Evolutionary conservation across 2,888 invertebrate genomes (phyloP), one percentile per base, ranked within the genome.

Genomic region (Pristionchus mayeri): DNA sequence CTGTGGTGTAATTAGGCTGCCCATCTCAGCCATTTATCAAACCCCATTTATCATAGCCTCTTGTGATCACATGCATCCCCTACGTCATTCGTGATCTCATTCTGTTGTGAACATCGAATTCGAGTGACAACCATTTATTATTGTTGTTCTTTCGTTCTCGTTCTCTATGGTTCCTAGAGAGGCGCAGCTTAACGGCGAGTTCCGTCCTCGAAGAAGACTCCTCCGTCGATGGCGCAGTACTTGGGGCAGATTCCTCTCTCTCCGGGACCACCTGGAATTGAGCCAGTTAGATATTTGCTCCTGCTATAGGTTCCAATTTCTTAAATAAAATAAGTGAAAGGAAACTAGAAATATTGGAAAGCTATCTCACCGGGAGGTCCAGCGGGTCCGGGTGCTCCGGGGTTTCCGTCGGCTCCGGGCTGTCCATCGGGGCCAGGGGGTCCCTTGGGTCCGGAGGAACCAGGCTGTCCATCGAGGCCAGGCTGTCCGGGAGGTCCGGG

Each of bases 121-220:
- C 40, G 71, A 71, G 76, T 40, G 50, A 13, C 27, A 78, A 34
- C n/a, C 27, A 78, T 78, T 78, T 78, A 78, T 78, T 78, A 78
- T 30, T 50, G 76, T 24, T 78, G 48, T 50, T 78, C 76, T 48
- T 30, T 48, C 44, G 24, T 27, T 34, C 16, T 50, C 76, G 30
- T 50, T 40, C 50, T 50, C 76, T 50, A 78, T 78, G 50, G 50
- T 50, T 21, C 21, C 48, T 30, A 16, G 0, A 11, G n/a, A 9
- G 24, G n/a, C 2, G 16, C 50, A 21, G 34, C 75, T 85, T 85
- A 85, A 84, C 85, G 85, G 48, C 85, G 84, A 60, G 89, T 89
- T 80, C 89, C 89, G 86, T 89, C 89, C 85, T 89, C 89, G 89
- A 89, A 89, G 89, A 89, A 89, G 82, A 89, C 89, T 84, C 89